Evolutionary conservation across 1,140 invertebrate genomes (phyloP).

Genomic region (Globodera rostochiensis): DNA sequence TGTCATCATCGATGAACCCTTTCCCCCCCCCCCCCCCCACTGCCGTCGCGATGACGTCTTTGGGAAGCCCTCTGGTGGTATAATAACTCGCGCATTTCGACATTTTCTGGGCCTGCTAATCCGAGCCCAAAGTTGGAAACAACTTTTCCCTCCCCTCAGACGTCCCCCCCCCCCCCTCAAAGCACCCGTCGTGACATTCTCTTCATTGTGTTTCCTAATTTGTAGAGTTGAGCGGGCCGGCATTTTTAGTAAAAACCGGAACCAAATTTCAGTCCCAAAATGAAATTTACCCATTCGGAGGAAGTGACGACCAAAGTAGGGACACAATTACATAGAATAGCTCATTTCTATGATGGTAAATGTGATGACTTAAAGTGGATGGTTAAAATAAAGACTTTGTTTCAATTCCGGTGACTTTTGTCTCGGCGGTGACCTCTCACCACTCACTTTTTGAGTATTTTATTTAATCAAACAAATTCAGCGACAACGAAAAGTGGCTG

Average conservation of each 20-base stretch:
- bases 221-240: neutral
- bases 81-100: neutral
- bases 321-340: too few relatives aligned
- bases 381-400: too few relatives aligned
- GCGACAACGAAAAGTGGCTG: neutral
- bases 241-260: neutral
- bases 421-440: too few relatives aligned
- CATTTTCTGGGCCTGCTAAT: conserved; percentile 8
- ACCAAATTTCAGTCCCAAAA: neutral
- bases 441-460: neutral
- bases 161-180: too few relatives aligned
- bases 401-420: too few relatives aligned
- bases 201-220: neutral
- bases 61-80: conserved; percentile 1
- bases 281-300: neutral
- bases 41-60: neutral
- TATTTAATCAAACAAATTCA: neutral
- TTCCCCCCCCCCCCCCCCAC: neutral
- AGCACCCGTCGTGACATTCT: too few relatives aligned
- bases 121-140: conserved; percentile 2
- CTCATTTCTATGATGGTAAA: too few relatives aligned
- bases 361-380: too few relatives aligned
- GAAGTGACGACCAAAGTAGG: too few relatives aligned
- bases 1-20: neutral
- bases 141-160: neutral